phyloP scores from a whole-genome alignment of 2,797 vertebrate genomes.

The Graptemys geographica region DNA sequence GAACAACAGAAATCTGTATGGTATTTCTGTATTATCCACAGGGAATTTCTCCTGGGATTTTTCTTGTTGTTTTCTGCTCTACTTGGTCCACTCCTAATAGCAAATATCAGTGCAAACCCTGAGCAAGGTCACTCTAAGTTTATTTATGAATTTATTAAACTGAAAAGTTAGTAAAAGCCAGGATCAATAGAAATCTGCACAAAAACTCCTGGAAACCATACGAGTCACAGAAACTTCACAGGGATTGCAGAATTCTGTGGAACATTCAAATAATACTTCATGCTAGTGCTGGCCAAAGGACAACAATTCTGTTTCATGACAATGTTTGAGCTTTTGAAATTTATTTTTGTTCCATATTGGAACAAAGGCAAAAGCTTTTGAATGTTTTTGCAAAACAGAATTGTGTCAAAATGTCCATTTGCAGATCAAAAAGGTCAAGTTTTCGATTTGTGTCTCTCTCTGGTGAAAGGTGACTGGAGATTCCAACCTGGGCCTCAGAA shows the following conservation, averaged over 20 bases:
- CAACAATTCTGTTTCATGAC: background rate
- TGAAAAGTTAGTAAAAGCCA: background rate
- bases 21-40: background rate
- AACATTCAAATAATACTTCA: background rate
- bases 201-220: background rate
- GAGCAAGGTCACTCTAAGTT: background rate
- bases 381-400: background rate
- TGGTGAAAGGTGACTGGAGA: background rate
- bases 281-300: background rate
- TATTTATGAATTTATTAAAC: background rate
- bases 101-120: background rate
- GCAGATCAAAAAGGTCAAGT: background rate
- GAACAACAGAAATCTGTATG: background rate
- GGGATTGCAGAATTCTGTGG: background rate
- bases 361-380: background rate
- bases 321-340: background rate
- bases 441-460: background rate
- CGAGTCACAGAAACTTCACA: background rate
- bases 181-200: background rate
- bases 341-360: background rate
- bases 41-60: background rate
- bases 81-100: background rate
- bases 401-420: background rate
- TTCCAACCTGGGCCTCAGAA: background rate
- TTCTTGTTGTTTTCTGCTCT: background rate